phyloP scores from a whole-genome alignment of 2,113 vertebrate genomes.

The Clupea harengus region DNA sequence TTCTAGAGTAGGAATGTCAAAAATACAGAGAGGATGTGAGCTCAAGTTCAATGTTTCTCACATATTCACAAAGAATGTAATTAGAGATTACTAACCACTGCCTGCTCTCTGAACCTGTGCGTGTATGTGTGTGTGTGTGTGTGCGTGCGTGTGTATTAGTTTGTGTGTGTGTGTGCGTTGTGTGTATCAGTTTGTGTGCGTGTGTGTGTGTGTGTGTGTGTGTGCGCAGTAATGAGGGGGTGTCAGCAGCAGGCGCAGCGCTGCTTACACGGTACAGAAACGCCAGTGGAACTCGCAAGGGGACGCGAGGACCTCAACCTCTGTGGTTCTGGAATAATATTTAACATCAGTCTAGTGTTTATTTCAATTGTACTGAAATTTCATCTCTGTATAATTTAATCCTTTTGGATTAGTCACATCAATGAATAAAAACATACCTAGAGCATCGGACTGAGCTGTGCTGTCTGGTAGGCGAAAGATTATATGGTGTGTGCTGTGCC shows the following conservation, averaged over 20 bases:
- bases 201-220: slow-evolving; percentile 25
- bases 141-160: neutral
- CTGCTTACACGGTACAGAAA: slow-evolving; percentile 33
- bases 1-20: neutral
- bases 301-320: slow-evolving; percentile 30
- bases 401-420: slow-evolving; percentile 71
- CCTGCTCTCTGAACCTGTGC: slow-evolving; percentile 42
- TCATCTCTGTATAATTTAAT: slow-evolving; percentile 62
- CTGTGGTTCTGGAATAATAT: slow-evolving; percentile 46
- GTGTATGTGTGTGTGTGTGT: slow-evolving; percentile 24
- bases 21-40: neutral
- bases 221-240: slow-evolving; percentile 47
- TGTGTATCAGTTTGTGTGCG: slow-evolving; percentile 13
- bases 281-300: slow-evolving; percentile 36
- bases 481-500: neutral
- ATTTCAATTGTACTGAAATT: slow-evolving; percentile 50
- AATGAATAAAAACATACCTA: slow-evolving; percentile 70
- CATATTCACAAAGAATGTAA: slow-evolving; percentile 55
- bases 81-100: slow-evolving; percentile 70
- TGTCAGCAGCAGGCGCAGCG: slow-evolving; percentile 38
- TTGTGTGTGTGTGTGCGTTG: slow-evolving; percentile 37
- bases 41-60: neutral
- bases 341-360: slow-evolving; percentile 59
- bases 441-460: neutral
- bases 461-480: neutral